Percentiles rank a stretch among this genome's conserved stretches.
These are phyloP conservation scores for Microplitis manilae DNA, from an alignment of 2,888 invertebrate species.

Conservation along the genomic window DNA sequence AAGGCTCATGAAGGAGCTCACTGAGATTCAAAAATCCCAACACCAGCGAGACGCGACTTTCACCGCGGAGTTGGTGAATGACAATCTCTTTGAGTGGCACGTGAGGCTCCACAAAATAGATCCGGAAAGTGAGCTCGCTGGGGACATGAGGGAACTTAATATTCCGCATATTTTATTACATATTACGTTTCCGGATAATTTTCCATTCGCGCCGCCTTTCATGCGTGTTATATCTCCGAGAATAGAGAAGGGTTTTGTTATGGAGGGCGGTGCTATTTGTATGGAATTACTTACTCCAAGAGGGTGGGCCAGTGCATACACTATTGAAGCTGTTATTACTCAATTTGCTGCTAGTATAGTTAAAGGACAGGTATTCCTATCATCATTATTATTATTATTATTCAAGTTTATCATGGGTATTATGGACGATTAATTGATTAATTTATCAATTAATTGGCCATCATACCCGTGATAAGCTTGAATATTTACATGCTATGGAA, in stretches of 20 bases:
- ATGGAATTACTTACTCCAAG: conserved; percentile 90
- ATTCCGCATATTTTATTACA: conserved; percentile 84
- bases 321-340: conserved; percentile 90
- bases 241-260: conserved; percentile 89
- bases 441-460: too few relatives aligned
- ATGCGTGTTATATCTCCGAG: conserved; percentile 79
- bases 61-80: conserved; percentile 88
- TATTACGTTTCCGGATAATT: conserved; percentile 88
- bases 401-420: too few relatives aligned
- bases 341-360: conserved; percentile 91
- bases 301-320: conserved; percentile 91
- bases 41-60: conserved; percentile 82
- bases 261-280: conserved; percentile 92
- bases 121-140: conserved; percentile 87
- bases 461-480: too few relatives aligned
- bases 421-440: too few relatives aligned
- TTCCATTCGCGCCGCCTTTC: conserved; percentile 91
- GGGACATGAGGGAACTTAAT: conserved; percentile 84
- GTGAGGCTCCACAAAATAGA: conserved; percentile 87
- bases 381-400: not conserved
- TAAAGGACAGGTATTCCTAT: conserved; percentile 79
- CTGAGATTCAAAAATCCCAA: conserved; percentile 84
- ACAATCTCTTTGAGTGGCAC: conserved; percentile 91
- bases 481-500: too few relatives aligned
- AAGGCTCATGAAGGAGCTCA: conserved; percentile 88